Percentiles rank a stretch among this genome's conserved stretches.
Conservation (phyloP, 1,140 invertebrate genomes). For the Sycophaga agraensis region DNA sequence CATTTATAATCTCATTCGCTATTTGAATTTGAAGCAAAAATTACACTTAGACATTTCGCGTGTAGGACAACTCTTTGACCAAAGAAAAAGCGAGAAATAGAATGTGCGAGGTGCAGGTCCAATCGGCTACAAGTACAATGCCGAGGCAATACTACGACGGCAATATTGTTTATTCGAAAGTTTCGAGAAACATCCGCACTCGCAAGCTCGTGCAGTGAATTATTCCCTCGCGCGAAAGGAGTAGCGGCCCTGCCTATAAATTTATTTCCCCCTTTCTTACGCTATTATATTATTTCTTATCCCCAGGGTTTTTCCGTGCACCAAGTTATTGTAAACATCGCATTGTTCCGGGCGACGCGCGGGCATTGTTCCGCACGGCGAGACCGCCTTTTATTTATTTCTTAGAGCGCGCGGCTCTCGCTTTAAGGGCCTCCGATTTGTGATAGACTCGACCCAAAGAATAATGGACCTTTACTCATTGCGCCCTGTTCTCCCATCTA, state of each 20-base stretch:
- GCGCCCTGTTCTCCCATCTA: conserved; percentile 1
- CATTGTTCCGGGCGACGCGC: conserved; percentile 8
- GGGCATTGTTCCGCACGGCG: conserved; percentile 20
- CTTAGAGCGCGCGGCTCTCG: neutral
- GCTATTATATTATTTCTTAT: conserved; percentile 26
- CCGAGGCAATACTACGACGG: no score
- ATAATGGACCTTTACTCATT: conserved; percentile 11
- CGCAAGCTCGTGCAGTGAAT: conserved; percentile 9
- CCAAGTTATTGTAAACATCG: conserved; percentile 25
- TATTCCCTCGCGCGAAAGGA: conserved; percentile 7
- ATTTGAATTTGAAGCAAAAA: no score
- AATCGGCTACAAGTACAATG: no score
- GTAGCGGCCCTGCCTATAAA: conserved; percentile 7
- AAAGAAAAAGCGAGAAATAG: no score
- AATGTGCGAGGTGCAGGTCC: no score
- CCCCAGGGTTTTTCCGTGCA: conserved; percentile 12
- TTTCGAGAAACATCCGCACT: neutral
- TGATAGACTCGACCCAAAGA: conserved; percentile 4
- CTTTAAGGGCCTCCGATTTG: conserved; percentile 17
- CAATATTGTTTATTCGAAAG: conserved; percentile 8
- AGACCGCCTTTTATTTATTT: conserved; percentile 17
- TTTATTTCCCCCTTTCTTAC: conserved; percentile 6
- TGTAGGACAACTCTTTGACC: no score
- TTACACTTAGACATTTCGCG: no score
- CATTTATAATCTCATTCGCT: no score